phyloP scores from a whole-genome alignment of 2,797 vertebrate species.

The Podarcis siculus region DNA sequence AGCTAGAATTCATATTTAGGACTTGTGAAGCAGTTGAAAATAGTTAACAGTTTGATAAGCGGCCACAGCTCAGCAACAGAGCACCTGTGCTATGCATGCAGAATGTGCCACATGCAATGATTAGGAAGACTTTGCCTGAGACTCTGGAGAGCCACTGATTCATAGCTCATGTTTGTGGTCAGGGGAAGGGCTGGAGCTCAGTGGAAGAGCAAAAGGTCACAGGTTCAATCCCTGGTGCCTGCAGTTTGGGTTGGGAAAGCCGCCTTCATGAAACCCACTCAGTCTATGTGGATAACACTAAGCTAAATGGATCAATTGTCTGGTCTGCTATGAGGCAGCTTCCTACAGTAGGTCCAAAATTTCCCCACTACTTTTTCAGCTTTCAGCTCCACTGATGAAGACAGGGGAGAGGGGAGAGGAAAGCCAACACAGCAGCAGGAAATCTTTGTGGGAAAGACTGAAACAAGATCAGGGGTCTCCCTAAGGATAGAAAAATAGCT shows the following conservation, averaged over 20 bases:
- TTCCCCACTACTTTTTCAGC: constrained; percentile 37
- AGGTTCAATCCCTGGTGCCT: neutral
- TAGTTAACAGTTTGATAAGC: neutral
- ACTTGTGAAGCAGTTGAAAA: constrained; percentile 23
- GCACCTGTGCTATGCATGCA: neutral
- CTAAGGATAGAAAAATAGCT: constrained; percentile 53
- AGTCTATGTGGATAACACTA: neutral
- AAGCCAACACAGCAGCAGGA: constrained; percentile 52
- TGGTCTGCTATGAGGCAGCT: neutral
- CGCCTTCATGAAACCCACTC: neutral
- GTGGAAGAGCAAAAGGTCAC: neutral
- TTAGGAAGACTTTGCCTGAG: too few relatives aligned
- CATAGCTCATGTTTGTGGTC: too few relatives aligned
- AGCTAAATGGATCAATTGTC: neutral
- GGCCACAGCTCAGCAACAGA: neutral
- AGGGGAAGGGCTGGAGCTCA: neutral
- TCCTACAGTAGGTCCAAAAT: neutral
- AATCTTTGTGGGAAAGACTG: constrained; percentile 50
- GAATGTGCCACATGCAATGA: too few relatives aligned
- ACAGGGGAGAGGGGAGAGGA: neutral
- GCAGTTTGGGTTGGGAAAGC: neutral
- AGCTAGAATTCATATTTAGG: neutral
- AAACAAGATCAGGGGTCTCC: constrained; percentile 54
- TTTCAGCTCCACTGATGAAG: constrained; percentile 34
- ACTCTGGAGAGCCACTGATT: too few relatives aligned